A percentile compares a stretch with the other conserved stretches of the same genome.
phyloP scores from a whole-genome alignment of 1,140 invertebrate species.

The Samia ricini region DNA sequence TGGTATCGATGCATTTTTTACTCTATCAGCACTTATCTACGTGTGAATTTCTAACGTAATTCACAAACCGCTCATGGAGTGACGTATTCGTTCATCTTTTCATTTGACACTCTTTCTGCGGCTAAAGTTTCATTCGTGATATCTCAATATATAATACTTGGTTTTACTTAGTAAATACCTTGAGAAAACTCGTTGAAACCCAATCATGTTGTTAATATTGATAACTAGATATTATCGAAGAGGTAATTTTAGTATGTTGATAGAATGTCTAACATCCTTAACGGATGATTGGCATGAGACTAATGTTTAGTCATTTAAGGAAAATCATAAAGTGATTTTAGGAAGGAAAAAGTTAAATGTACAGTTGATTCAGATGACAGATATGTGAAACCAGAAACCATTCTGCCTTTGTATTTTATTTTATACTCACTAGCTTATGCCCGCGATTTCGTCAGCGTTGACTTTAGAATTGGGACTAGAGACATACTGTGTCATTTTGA shows the following conservation, averaged over 20 bases:
- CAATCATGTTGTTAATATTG: constrained; percentile 33
- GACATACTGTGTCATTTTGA: too few relatives aligned
- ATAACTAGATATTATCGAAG: constrained; percentile 6
- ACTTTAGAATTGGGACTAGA: too few relatives aligned
- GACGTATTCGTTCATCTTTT: constrained; percentile 53
- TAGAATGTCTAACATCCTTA: not conserved
- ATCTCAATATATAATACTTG: constrained; percentile 51
- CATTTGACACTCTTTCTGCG: constrained; percentile 67
- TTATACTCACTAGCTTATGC: not conserved
- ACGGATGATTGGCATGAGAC: not conserved
- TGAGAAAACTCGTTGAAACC: constrained; percentile 57
- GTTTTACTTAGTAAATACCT: constrained; percentile 10
- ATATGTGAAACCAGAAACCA: too few relatives aligned
- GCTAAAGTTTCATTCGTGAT: constrained; percentile 58
- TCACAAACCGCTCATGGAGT: constrained; percentile 21
- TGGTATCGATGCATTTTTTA: not conserved
- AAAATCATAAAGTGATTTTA: not conserved
- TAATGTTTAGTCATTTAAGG: not conserved
- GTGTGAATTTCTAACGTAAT: constrained; percentile 33
- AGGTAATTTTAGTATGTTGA: not conserved
- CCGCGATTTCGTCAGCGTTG: not conserved
- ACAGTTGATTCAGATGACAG: too few relatives aligned
- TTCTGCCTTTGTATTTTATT: not conserved
- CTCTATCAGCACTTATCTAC: constrained; percentile 35
- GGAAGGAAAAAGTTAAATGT: not conserved